These are phyloP conservation scores for Phengaris alcon DNA, from an alignment of 2,888 invertebrate species.

Conservation along the genomic window DNA sequence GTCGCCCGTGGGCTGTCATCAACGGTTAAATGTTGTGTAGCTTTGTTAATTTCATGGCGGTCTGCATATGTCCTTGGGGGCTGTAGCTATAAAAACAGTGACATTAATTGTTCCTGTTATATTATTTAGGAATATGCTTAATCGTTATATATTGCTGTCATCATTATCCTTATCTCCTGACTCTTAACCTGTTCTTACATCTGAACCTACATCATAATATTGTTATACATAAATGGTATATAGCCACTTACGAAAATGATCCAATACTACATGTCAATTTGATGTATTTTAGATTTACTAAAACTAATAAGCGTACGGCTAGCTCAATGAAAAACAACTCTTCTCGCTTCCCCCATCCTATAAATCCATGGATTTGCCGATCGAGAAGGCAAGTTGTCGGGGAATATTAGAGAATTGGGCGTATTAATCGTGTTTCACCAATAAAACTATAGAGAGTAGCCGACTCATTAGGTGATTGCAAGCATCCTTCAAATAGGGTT, in stretches of 20 bases:
- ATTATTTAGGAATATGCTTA: not conserved
- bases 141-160: not conserved
- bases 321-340: conserved; percentile 7
- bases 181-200: too few relatives aligned
- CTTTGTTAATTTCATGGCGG: conserved; percentile 69
- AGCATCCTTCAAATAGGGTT: conserved; percentile 51
- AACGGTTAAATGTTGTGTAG: conserved; percentile 61
- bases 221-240: too few relatives aligned
- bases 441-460: conserved; percentile 50
- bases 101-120: conserved; percentile 22
- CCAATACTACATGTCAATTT: not conserved
- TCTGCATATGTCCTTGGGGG: conserved; percentile 59
- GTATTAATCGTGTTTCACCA: conserved; percentile 51
- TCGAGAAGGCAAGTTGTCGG: conserved; percentile 37
- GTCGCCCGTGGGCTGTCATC: conserved; percentile 65
- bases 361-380: not conserved
- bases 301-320: not conserved
- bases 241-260: too few relatives aligned
- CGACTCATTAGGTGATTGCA: conserved; percentile 63
- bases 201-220: too few relatives aligned
- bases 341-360: not conserved
- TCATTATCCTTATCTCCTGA: not conserved
- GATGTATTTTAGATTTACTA: not conserved
- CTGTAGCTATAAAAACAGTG: conserved; percentile 35
- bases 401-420: conserved; percentile 48